Conservation (phyloP, 1,140 invertebrate genomes). For the Drosophila tristis region DNA sequence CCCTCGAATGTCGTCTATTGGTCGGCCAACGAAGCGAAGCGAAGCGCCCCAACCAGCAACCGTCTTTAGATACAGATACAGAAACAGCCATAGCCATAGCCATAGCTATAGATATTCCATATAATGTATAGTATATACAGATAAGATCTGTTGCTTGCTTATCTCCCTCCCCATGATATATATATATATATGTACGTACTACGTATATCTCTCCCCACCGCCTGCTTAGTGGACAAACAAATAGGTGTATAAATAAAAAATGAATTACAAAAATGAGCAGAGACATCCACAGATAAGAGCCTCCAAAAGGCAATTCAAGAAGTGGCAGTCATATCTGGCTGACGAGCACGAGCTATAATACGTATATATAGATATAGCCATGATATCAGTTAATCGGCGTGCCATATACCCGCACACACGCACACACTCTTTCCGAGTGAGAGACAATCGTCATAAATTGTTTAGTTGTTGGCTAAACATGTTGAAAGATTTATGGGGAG, state of each 20-base stretch:
- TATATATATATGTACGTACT: conserved; percentile 9
- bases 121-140: conserved; percentile 8
- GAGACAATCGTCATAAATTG: conserved; percentile 73
- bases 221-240: conserved; percentile 76
- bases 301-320: conserved; percentile 33
- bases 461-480: conserved; percentile 81
- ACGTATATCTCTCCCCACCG: conserved; percentile 19
- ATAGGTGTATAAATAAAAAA: conserved; percentile 79
- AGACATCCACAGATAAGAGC: conserved; percentile 21
- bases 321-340: conserved; percentile 52
- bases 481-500: conserved; percentile 76
- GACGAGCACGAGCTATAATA: conserved; percentile 48
- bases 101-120: not conserved
- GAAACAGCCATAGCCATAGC: conserved; percentile 14
- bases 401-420: conserved; percentile 23
- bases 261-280: conserved; percentile 32
- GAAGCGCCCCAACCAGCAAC: conserved; percentile 42
- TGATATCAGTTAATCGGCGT: conserved; percentile 72
- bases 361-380: conserved; percentile 35
- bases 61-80: conserved; percentile 50
- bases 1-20: conserved; percentile 29
- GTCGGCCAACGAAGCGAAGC: conserved; percentile 28
- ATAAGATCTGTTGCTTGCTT: conserved; percentile 54
- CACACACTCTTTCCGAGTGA: conserved; percentile 10
- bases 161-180: conserved; percentile 50